phyloP scores from a whole-genome alignment of 2,888 invertebrate genomes.

The Iphiclides podalirius region DNA sequence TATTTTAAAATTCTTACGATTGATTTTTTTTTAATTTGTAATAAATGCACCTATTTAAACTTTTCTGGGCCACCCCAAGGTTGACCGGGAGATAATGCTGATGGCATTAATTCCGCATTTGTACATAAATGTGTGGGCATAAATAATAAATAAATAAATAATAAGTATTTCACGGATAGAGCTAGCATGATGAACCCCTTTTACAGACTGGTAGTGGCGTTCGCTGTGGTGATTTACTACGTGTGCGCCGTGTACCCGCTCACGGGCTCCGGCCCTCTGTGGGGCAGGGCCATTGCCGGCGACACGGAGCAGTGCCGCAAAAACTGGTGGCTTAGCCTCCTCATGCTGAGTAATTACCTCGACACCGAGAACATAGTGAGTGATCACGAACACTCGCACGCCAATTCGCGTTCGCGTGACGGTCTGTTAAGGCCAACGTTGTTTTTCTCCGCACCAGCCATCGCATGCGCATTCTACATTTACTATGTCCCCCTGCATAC shows the following conservation, averaged over 20 bases:
- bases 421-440: constrained; percentile 2
- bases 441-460: background rate
- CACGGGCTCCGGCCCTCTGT: constrained; percentile 81
- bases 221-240: constrained; percentile 79
- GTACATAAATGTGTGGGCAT: too few relatives aligned
- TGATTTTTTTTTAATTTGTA: too few relatives aligned
- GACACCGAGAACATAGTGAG: constrained; percentile 79
- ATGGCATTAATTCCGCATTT: too few relatives aligned
- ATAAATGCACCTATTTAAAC: too few relatives aligned
- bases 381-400: constrained; percentile 18
- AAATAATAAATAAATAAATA: too few relatives aligned
- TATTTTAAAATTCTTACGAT: too few relatives aligned
- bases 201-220: constrained; percentile 78
- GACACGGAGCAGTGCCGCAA: constrained; percentile 76
- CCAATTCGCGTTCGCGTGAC: constrained; percentile 1
- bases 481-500: too few relatives aligned
- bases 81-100: too few relatives aligned
- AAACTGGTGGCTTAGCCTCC: constrained; percentile 83
- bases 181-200: too few relatives aligned
- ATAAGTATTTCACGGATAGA: too few relatives aligned
- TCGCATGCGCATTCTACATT: too few relatives aligned
- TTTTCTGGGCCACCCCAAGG: too few relatives aligned
- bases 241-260: constrained; percentile 75
- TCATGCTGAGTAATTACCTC: constrained; percentile 82
- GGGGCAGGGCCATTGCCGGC: constrained; percentile 70